Percentiles rank a stretch among this genome's conserved stretches.
Conservation (phyloP, 1,140 invertebrate genomes). For the Panulirus ornatus region DNA sequence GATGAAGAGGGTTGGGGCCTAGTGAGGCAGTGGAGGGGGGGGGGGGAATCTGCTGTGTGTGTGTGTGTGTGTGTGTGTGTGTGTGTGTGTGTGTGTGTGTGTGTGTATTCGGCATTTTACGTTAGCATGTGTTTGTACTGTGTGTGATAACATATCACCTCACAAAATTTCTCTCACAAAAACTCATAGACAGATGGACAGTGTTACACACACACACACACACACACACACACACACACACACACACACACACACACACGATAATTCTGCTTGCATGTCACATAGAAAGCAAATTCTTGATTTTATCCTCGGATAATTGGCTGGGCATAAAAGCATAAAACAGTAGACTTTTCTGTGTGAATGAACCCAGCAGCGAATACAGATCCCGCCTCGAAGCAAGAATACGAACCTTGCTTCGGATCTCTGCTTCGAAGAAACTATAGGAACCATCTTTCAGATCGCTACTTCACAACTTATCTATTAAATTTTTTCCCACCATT, state of each 20-base stretch:
- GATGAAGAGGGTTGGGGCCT: too few relatives aligned
- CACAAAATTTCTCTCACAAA: neutral
- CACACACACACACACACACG: neutral
- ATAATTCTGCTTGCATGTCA: too few relatives aligned
- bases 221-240: neutral
- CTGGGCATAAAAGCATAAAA: conserved; percentile 21
- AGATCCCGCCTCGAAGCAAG: conserved; percentile 13
- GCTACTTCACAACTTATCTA: too few relatives aligned
- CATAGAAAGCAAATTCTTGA: conserved; percentile 13
- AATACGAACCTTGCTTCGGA: conserved; percentile 2
- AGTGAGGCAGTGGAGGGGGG: too few relatives aligned
- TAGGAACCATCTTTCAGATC: too few relatives aligned
- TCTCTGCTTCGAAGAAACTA: too few relatives aligned
- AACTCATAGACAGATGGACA: neutral
- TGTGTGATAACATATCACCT: too few relatives aligned
- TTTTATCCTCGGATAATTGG: conserved; percentile 25
- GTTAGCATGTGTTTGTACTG: neutral
- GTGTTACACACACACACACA: neutral
- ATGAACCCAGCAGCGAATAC: conserved; percentile 1
- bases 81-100: conserved; percentile 3
- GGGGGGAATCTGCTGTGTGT: too few relatives aligned
- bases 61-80: conserved; percentile 18
- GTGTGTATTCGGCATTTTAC: neutral
- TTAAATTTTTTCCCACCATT: too few relatives aligned
- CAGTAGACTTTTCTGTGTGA: conserved; percentile 2